These are phyloP conservation scores for Penaeus indicus DNA, from an alignment of 1,140 invertebrate genomes.

Conservation along the genomic window DNA sequence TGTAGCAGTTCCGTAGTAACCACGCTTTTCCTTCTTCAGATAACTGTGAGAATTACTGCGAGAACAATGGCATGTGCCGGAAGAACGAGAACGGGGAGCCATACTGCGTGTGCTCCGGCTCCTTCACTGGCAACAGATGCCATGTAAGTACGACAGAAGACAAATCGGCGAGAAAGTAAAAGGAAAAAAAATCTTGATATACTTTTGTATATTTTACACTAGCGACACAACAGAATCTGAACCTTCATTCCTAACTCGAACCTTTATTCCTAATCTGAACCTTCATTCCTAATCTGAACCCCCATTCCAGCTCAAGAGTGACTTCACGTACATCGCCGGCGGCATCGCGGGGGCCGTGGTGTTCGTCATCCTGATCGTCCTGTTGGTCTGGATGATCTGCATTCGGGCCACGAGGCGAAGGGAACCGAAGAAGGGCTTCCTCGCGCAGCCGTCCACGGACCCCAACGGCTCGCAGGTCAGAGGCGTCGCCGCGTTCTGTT, in stretches of 20 bases:
- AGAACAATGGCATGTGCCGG: constrained; percentile 91
- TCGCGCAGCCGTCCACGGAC: constrained; percentile 43
- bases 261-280: neutral
- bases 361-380: constrained; percentile 90
- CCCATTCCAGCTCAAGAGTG: constrained; percentile 88
- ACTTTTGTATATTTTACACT: neutral
- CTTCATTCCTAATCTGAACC: neutral
- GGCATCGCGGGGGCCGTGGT: constrained; percentile 92
- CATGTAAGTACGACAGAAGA: constrained; percentile 24
- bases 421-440: constrained; percentile 60
- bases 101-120: constrained; percentile 67
- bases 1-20: constrained; percentile 22
- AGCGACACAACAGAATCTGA: too few relatives aligned
- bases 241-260: too few relatives aligned
- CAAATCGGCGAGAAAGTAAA: neutral
- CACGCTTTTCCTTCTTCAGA: constrained; percentile 74
- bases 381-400: constrained; percentile 97
- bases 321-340: constrained; percentile 94
- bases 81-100: constrained; percentile 78
- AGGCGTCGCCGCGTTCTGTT: too few relatives aligned
- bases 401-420: constrained; percentile 74
- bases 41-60: constrained; percentile 88
- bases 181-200: neutral
- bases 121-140: constrained; percentile 52
- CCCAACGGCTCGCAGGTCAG: constrained; percentile 61